phyloP scores from a whole-genome alignment of 64 coral and sea anemone species.

The Dendronephthya gigantea region DNA sequence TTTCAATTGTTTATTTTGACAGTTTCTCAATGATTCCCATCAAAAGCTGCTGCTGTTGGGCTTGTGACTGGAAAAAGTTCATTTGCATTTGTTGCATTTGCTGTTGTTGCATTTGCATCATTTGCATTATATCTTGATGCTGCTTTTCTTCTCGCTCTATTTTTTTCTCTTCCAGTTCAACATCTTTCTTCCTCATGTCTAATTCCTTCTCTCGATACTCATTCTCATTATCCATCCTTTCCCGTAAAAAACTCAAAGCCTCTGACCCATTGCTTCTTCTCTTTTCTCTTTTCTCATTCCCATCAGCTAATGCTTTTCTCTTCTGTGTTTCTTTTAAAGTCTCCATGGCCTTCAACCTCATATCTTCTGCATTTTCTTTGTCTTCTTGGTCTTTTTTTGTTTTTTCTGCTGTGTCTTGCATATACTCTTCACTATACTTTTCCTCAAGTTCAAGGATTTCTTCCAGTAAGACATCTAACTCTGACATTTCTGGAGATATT shows the following conservation, averaged over 20 bases:
- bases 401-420: slow-evolving; percentile 16
- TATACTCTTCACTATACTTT: slow-evolving; percentile 11
- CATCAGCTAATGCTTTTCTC: not conserved
- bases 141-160: slow-evolving; percentile 61
- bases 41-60: not conserved
- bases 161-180: slow-evolving; percentile 59
- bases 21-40: too few relatives aligned
- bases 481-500: slow-evolving; percentile 23
- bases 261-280: not conserved
- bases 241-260: not conserved
- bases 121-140: slow-evolving; percentile 57
- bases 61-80: slow-evolving; percentile 15
- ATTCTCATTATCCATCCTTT: not conserved
- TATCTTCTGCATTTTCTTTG: slow-evolving; percentile 16
- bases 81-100: slow-evolving; percentile 25
- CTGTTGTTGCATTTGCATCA: slow-evolving; percentile 35
- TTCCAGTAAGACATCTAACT: slow-evolving; percentile 18
- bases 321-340: slow-evolving; percentile 19
- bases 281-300: not conserved
- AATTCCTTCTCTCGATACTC: not conserved
- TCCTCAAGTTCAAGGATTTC: slow-evolving; percentile 23
- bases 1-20: not conserved
- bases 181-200: slow-evolving; percentile 37
- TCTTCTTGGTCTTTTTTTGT: slow-evolving; percentile 21
- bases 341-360: slow-evolving; percentile 30